Evolutionary conservation across 2,888 invertebrate genomes (phyloP).

Genomic region (Auanema freiburgensis): DNA sequence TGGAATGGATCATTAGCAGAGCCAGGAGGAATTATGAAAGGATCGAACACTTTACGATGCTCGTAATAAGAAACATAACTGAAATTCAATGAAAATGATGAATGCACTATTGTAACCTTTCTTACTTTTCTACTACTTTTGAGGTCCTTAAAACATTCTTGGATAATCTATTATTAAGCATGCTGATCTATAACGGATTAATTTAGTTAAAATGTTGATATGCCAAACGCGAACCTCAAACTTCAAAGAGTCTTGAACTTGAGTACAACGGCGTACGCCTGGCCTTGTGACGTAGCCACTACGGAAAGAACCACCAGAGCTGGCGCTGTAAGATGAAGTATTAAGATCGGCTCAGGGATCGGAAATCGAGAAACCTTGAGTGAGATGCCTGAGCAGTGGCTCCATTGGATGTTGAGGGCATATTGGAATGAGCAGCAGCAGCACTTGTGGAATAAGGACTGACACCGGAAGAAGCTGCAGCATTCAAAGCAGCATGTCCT

Average conservation of each 20-base stretch:
- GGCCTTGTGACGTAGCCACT: slow-evolving; percentile 54
- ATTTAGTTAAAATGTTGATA: neutral
- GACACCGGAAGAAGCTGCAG: slow-evolving; percentile 41
- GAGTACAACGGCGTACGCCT: slow-evolving; percentile 59
- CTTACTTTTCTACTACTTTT: slow-evolving; percentile 91
- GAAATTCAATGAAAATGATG: slow-evolving; percentile 14
- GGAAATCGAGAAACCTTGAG: neutral
- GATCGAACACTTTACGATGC: slow-evolving; percentile 94
- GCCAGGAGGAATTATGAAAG: slow-evolving; percentile 88
- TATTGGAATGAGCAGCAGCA: slow-evolving; percentile 45
- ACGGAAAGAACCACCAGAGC: slow-evolving; percentile 45
- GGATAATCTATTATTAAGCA: slow-evolving; percentile 71
- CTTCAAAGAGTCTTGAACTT: slow-evolving; percentile 68
- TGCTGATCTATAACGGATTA: slow-evolving; percentile 70
- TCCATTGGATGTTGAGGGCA: slow-evolving; percentile 50
- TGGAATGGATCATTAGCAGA: slow-evolving; percentile 68
- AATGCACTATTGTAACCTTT: neutral
- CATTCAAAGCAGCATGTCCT: slow-evolving; percentile 47
- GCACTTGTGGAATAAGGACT: slow-evolving; percentile 43
- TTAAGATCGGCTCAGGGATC: slow-evolving; percentile 8
- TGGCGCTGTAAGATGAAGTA: slow-evolving; percentile 15
- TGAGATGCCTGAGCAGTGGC: slow-evolving; percentile 9
- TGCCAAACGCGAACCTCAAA: slow-evolving; percentile 69
- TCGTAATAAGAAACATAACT: slow-evolving; percentile 69
- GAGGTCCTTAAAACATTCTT: slow-evolving; percentile 85